phyloP scores from a whole-genome alignment of 2,797 vertebrate species.

The Microctenopoma lineatum region DNA sequence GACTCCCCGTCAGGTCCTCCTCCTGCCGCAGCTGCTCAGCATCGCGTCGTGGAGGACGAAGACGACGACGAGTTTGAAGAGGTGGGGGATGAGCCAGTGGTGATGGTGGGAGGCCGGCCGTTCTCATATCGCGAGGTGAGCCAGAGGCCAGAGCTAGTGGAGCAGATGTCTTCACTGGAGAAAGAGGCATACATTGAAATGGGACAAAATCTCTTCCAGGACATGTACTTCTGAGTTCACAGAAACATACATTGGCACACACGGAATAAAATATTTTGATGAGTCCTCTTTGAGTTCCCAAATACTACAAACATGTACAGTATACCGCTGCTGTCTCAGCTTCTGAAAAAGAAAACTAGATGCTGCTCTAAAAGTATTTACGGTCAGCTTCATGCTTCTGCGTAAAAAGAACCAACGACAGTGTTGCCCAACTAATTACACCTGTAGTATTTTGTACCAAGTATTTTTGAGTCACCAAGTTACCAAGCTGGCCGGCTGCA shows the following conservation, averaged over 20 bases:
- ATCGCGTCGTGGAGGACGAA: slow-evolving; percentile 71
- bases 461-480: slow-evolving; percentile 42
- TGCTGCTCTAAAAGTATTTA: slow-evolving; percentile 43
- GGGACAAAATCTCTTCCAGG: slow-evolving; percentile 95
- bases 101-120: slow-evolving; percentile 89
- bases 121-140: slow-evolving; percentile 94
- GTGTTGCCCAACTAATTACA: slow-evolving; percentile 33
- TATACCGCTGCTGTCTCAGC: neutral
- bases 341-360: neutral
- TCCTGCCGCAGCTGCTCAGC: slow-evolving; percentile 22
- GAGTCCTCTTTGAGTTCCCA: neutral
- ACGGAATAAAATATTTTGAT: neutral
- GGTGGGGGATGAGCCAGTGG: slow-evolving; percentile 90
- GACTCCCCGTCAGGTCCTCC: slow-evolving; percentile 82
- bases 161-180: slow-evolving; percentile 94
- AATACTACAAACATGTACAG: neutral
- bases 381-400: slow-evolving; percentile 1
- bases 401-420: slow-evolving; percentile 14
- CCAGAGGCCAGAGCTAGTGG: slow-evolving; percentile 93
- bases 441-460: slow-evolving; percentile 41
- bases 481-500: slow-evolving; percentile 11
- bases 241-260: neutral
- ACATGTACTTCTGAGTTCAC: slow-evolving; percentile 87
- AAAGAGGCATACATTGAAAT: slow-evolving; percentile 97
- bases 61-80: slow-evolving; percentile 95